A percentile compares a stretch with the other conserved stretches of the same genome.
These are phyloP conservation scores for Apteryx mantelli DNA, from an alignment of 2,113 vertebrate genomes.

Conservation along the genomic window DNA sequence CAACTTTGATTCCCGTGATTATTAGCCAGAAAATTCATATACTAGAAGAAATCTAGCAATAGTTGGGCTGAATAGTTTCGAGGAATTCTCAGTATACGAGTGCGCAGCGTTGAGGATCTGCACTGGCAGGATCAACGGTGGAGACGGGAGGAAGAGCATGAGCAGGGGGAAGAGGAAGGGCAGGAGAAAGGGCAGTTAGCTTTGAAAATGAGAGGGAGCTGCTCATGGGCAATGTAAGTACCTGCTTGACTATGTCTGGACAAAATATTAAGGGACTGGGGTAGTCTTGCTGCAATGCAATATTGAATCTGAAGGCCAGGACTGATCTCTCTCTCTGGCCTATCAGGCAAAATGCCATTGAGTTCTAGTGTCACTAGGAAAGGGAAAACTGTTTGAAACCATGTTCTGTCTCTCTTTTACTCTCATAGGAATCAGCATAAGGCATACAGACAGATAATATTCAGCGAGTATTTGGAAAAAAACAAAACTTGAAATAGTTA, in stretches of 20 bases:
- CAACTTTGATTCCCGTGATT: neutral
- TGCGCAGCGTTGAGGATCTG: accelerated
- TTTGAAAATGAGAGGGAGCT: neutral
- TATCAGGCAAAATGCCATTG: neutral
- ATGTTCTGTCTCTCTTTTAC: neutral
- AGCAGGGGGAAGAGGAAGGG: neutral
- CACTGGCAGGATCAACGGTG: accelerated
- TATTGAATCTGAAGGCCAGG: neutral
- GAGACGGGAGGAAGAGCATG: accelerated
- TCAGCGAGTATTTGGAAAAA: neutral
- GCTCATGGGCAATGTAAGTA: neutral
- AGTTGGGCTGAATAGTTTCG: accelerated
- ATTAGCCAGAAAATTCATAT: neutral
- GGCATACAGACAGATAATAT: neutral
- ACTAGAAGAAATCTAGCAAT: accelerated
- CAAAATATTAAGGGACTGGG: accelerated
- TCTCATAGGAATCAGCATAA: neutral
- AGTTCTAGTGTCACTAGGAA: neutral
- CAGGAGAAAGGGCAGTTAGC: neutral
- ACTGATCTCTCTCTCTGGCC: neutral
- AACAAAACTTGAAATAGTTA: neutral
- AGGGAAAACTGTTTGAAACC: neutral
- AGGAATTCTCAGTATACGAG: accelerated
- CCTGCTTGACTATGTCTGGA: neutral
- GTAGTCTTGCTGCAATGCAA: neutral